Evolutionary conservation across 2,797 vertebrate genomes (phyloP).

Genomic region (Uromys caudimaculatus): DNA sequence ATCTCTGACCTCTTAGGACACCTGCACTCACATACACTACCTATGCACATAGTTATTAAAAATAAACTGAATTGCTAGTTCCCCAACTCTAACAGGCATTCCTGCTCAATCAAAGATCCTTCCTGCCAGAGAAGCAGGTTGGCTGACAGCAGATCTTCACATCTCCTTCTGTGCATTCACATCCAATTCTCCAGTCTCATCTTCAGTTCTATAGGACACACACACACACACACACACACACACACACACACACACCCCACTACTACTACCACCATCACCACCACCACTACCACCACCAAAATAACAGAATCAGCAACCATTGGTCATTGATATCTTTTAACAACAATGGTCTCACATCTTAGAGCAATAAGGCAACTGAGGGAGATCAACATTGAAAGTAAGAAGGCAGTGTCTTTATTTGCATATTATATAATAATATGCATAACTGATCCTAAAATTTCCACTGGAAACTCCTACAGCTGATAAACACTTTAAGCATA

Average conservation of each 20-base stretch:
- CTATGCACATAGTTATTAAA: background rate
- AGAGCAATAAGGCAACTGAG: background rate
- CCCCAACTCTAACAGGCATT: background rate
- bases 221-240: background rate
- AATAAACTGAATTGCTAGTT: background rate
- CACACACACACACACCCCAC: background rate
- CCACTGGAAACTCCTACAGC: background rate
- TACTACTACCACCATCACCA: background rate
- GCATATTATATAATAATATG: background rate
- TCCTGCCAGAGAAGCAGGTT: background rate
- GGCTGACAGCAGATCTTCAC: background rate
- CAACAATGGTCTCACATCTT: background rate
- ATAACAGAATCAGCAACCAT: background rate
- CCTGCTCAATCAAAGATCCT: background rate
- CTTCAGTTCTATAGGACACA: background rate
- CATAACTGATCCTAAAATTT: background rate
- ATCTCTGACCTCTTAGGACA: background rate
- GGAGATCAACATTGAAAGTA: background rate
- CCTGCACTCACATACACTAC: background rate
- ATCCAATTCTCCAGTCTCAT: background rate
- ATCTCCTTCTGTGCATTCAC: background rate
- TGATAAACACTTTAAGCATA: background rate
- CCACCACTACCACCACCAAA: background rate
- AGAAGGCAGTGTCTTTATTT: background rate
- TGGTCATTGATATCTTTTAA: background rate